Conservation (phyloP, 1,140 invertebrate species). For the Bombus pascuorum region DNA sequence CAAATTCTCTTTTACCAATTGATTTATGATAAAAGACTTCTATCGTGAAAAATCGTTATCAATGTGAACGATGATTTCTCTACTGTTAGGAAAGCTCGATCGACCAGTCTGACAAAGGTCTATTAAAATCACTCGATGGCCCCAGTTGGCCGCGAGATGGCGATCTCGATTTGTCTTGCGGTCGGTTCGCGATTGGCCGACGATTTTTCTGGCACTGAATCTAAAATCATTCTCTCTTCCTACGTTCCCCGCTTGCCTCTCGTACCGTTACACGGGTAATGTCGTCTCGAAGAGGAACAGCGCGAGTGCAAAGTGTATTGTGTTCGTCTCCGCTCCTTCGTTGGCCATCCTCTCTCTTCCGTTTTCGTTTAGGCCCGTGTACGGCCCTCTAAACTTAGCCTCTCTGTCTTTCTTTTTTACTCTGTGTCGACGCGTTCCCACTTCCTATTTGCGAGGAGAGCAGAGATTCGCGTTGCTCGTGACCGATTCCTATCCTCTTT, state of each 20-base stretch:
- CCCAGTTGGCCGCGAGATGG: slow-evolving; percentile 61
- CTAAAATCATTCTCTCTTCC: slow-evolving; percentile 60
- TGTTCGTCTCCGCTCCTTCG: slow-evolving; percentile 38
- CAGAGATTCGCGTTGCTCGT: neutral
- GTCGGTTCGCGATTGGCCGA: slow-evolving; percentile 48
- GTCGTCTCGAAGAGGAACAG: neutral
- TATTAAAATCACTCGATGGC: slow-evolving; percentile 41
- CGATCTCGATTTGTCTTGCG: slow-evolving; percentile 55
- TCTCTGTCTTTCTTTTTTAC: slow-evolving; percentile 23
- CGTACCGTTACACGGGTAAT: no score
- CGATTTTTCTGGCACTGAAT: slow-evolving; percentile 65
- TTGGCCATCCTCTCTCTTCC: slow-evolving; percentile 17
- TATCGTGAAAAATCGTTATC: neutral
- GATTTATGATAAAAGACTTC: no score
- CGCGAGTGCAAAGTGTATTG: slow-evolving; percentile 51
- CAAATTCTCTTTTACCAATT: no score
- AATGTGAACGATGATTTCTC: slow-evolving; percentile 6
- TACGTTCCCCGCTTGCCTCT: neutral
- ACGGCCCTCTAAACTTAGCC: slow-evolving; percentile 41
- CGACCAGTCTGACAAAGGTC: slow-evolving; percentile 11
- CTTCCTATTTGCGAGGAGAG: neutral
- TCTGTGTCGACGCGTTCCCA: slow-evolving; percentile 9
- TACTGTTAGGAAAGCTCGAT: neutral
- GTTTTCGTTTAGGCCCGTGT: no score
- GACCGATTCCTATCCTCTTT: neutral